Evolutionary conservation across 2,113 vertebrate species (phyloP).

Genomic region (Panthera leo): DNA sequence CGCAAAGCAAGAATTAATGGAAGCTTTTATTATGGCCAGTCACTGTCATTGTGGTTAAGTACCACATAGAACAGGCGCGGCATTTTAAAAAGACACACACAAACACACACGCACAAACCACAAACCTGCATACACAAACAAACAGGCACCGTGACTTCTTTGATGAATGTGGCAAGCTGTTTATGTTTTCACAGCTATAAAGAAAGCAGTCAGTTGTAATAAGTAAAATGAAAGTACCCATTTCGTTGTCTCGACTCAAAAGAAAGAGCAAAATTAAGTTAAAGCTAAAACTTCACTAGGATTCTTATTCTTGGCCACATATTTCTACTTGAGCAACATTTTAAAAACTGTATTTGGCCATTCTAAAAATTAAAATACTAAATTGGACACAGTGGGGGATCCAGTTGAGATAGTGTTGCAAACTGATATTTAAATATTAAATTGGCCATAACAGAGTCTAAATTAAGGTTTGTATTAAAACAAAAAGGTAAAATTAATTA

Average conservation of each 20-base stretch:
- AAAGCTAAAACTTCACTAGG: neutral
- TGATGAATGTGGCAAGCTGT: constrained; percentile 57
- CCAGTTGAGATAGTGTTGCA: neutral
- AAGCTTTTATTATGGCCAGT: constrained; percentile 55
- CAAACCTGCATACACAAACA: neutral
- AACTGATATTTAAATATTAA: neutral
- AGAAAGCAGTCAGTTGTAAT: constrained; percentile 1
- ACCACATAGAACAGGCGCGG: neutral
- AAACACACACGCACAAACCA: neutral
- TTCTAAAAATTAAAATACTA: neutral
- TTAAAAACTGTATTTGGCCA: neutral
- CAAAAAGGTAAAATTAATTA: neutral
- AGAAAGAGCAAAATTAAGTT: neutral
- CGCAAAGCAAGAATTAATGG: constrained; percentile 56
- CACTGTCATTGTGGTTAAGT: constrained; percentile 45
- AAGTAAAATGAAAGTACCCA: constrained; percentile 44
- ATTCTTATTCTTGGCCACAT: neutral
- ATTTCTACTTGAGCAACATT: constrained; percentile 19
- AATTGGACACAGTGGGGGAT: neutral
- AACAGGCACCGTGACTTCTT: neutral
- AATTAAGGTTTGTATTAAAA: neutral
- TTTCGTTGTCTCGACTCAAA: constrained; percentile 57
- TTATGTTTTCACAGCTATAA: constrained; percentile 59
- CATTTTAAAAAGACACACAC: neutral
- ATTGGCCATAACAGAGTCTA: neutral